These are phyloP conservation scores for Amazona vittata DNA, from an alignment of 2,113 vertebrate species.

Conservation along the genomic window DNA sequence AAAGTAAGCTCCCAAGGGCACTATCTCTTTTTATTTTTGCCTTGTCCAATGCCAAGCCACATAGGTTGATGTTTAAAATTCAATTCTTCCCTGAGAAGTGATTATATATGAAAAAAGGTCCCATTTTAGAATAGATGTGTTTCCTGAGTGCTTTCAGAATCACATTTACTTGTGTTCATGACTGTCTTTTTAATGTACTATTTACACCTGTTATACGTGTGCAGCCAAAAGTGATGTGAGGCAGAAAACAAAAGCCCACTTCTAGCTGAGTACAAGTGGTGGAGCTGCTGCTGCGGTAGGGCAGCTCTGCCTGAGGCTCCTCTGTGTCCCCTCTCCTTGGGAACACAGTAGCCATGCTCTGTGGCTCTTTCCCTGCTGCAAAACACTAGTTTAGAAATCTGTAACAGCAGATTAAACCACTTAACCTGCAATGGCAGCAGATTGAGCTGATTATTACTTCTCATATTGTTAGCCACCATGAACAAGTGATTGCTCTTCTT, in stretches of 20 bases:
- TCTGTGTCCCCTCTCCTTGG: background rate
- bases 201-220: background rate
- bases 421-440: background rate
- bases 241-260: background rate
- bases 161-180: background rate
- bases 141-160: background rate
- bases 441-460: background rate
- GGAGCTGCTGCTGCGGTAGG: background rate
- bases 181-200: background rate
- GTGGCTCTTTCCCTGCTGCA: background rate
- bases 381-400: background rate
- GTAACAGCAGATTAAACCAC: background rate
- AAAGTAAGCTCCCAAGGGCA: background rate
- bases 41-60: background rate
- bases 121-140: background rate
- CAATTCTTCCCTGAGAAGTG: background rate
- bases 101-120: background rate
- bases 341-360: background rate
- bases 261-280: fast-evolving
- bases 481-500: background rate
- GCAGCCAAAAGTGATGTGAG: background rate
- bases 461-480: background rate
- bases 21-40: constrained; percentile 22
- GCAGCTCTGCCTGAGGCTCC: background rate
- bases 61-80: background rate